phyloP scores from a whole-genome alignment of 2,888 invertebrate species.

The Ophion costatus region DNA sequence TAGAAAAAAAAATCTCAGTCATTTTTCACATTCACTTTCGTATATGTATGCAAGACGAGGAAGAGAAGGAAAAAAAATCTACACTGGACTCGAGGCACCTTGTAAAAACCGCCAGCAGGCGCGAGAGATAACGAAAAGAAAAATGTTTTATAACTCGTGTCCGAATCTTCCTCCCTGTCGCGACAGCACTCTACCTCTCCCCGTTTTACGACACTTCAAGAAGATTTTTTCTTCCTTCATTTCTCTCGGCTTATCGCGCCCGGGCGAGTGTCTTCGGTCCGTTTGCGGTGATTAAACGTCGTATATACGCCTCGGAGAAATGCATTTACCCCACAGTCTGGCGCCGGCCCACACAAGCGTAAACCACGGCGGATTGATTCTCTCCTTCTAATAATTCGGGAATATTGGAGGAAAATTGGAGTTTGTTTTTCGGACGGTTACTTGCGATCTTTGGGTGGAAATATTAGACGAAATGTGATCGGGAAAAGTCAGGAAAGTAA shows the following conservation, averaged over 20 bases:
- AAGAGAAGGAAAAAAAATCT: constrained; percentile 10
- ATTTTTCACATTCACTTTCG: constrained; percentile 16
- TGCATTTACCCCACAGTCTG: constrained; percentile 36
- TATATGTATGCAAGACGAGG: background rate
- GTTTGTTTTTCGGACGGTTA: background rate
- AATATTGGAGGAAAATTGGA: background rate
- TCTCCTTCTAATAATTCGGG: background rate
- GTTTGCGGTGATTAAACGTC: background rate
- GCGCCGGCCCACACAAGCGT: constrained; percentile 18
- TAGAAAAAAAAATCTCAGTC: background rate
- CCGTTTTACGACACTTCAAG: constrained; percentile 53
- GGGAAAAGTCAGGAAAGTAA: too few species aligned
- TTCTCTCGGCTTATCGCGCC: constrained; percentile 30
- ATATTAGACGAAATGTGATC: too few species aligned
- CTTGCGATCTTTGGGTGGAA: background rate
- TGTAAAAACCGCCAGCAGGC: constrained; percentile 30
- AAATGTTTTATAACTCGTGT: constrained; percentile 61
- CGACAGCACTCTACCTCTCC: constrained; percentile 52
- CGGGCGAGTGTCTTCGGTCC: constrained; percentile 22
- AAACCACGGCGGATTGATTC: background rate
- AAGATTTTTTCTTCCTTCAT: constrained; percentile 51
- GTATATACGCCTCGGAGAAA: constrained; percentile 39
- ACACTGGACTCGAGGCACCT: constrained; percentile 34
- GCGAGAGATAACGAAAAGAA: constrained; percentile 53
- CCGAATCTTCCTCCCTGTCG: constrained; percentile 60